Base-by-base conservation (phyloP, 2,113 vertebrate genomes). In the Platycercus adscitus region DNA sequence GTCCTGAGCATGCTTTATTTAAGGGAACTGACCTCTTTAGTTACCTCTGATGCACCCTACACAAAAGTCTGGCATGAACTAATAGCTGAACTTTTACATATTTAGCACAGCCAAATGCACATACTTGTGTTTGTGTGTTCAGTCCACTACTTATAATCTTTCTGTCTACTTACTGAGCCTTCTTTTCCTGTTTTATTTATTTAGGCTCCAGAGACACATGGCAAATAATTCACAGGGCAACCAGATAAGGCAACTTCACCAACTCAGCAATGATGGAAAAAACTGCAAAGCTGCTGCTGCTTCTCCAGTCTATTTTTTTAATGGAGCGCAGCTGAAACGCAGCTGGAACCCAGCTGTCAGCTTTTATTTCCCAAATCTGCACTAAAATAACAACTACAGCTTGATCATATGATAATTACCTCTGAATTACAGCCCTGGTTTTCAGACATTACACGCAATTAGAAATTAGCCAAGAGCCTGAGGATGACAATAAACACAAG, bases 311-410 rank as follows among this genome's bases (percentile, higher is more conserved):
- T 89, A 23, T 84, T 65, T 91, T 92, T 88, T 95, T 93, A 96
- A 92, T 81, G 71, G 61, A 93, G 92, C 77, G 58, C 97, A 97
- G 96, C 95, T 94, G 91, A 95, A 92, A 92, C 76, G 86, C 97
- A 98, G 97, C 97, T 98, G 97, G 84, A 93, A 91, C 64, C 95
- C 95, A 97, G 93, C 96, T 98, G 96, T 94, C 64, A 72, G 86
- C 70, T 97, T 96, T 95, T 93, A 97, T 96, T 97, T 97, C 94
- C 95, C 96, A 95, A 84, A 95, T 93, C 91, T 92, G 50, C 92
- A 91, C 91, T 96, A 96, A 97, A 97, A 95, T 75, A 97, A 96
- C 87, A 97, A 83, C 83, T 87, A 78, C 81, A 96, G 89, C 64
- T 94, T 93, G 91, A 97, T 96, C 97, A 92, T 85, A 96, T 53